These are phyloP conservation scores for Coelopa frigida DNA, from an alignment of 1,140 invertebrate genomes.

Conservation along the genomic window DNA sequence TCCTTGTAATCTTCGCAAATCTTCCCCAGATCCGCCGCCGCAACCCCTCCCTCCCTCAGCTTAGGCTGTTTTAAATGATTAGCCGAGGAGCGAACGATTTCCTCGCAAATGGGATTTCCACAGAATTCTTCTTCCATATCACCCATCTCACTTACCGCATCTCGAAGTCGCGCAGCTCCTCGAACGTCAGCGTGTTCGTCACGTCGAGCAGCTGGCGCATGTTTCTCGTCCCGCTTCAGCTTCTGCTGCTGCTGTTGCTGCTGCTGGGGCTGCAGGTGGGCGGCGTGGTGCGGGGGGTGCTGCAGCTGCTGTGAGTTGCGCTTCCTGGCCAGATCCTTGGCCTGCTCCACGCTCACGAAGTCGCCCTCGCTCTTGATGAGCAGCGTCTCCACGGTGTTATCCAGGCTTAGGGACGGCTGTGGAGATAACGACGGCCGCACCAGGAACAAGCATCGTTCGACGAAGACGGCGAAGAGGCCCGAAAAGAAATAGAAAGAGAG, in stretches of 20 bases:
- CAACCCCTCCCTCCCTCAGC: no score
- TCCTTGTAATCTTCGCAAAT: no score
- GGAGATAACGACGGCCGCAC: no score
- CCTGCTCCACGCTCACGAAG: constrained; percentile 47
- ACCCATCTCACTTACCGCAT: constrained; percentile 59
- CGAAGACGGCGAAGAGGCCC: no score
- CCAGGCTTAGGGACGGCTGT: constrained; percentile 64
- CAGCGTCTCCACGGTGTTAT: constrained; percentile 62
- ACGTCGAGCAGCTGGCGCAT: constrained; percentile 73
- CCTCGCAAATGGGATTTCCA: no score
- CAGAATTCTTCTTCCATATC: no score
- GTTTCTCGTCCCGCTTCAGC: constrained; percentile 59
- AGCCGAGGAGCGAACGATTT: no score
- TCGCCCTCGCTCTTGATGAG: constrained; percentile 54
- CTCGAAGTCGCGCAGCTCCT: constrained; percentile 78
- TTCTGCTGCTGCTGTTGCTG: constrained; percentile 24
- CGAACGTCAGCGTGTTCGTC: constrained; percentile 62
- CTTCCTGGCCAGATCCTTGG: constrained; percentile 38
- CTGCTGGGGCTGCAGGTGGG: constrained; percentile 18
- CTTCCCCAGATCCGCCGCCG: no score
- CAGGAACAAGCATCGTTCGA: no score
- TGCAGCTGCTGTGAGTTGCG: constrained; percentile 38
- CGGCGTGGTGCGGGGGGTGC: constrained; percentile 21
- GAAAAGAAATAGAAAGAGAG: no score
- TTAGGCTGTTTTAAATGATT: no score